These are phyloP conservation scores for Nycteola revayana DNA, from an alignment of 2,888 invertebrate genomes.

Conservation along the genomic window DNA sequence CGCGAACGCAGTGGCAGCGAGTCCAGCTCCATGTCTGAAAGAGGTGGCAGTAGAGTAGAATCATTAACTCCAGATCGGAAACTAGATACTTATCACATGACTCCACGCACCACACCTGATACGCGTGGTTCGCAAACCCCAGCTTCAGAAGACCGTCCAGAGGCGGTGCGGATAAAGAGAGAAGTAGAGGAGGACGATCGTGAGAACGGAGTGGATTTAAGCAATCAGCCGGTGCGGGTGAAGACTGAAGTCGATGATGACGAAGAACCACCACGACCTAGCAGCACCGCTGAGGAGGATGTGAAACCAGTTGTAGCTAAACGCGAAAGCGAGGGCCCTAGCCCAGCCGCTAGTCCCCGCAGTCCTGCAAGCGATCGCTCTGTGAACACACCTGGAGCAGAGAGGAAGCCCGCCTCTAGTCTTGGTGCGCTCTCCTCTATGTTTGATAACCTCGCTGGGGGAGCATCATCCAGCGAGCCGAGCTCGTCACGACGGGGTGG, in stretches of 20 bases:
- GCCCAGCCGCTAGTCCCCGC: constrained; percentile 83
- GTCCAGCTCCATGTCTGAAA: constrained; percentile 93
- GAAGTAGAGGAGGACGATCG: constrained; percentile 79
- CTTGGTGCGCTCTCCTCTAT: constrained; percentile 93
- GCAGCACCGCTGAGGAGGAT: constrained; percentile 62
- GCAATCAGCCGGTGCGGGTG: constrained; percentile 77
- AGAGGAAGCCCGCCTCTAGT: constrained; percentile 84
- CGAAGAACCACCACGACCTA: constrained; percentile 75
- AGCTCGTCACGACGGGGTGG: constrained; percentile 85
- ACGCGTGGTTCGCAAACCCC: constrained; percentile 83
- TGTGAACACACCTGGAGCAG: constrained; percentile 86
- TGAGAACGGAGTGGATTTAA: constrained; percentile 72
- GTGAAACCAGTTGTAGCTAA: constrained; percentile 66
- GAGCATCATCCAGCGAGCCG: constrained; percentile 66
- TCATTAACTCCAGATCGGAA: constrained; percentile 91
- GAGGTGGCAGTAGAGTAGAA: constrained; percentile 90
- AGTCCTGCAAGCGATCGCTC: constrained; percentile 92
- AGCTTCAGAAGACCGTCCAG: constrained; percentile 82
- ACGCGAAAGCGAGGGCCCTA: constrained; percentile 80
- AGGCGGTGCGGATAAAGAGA: constrained; percentile 82
- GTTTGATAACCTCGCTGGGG: constrained; percentile 92
- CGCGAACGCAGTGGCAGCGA: constrained; percentile 94
- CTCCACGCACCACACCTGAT: constrained; percentile 87
- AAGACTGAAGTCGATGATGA: constrained; percentile 85
- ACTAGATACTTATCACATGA: constrained; percentile 84